Base-by-base conservation (phyloP, 1,140 invertebrate species). In the Nomia melanderi region DNA sequence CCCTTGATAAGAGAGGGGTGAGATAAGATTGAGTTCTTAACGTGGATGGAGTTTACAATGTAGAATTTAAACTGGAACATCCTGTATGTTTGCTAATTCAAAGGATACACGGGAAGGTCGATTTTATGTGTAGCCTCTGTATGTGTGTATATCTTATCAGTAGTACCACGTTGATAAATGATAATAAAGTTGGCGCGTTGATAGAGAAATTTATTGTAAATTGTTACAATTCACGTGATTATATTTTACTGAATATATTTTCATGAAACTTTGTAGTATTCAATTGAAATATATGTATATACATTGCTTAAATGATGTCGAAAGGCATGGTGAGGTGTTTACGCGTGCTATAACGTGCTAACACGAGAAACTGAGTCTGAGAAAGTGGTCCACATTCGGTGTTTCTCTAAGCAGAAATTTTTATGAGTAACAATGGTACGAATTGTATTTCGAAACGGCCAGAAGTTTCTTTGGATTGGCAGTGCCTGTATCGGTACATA, bases 401-500 rank as follows among this genome's bases (percentile, higher is more conserved):
- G 12, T 44, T 62, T 44, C 25, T 2, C 4, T n/a, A 25, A 63
- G 20, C 6, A 71, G 44, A 60, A 31, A 25, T 47, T 56, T 53
- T 41, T 41, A 64, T 25, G 7, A n/a, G 36, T 56, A 75, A 83
- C 69, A 78, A 81, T 86, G 82, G 78, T 81, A 62, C 44, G 50
- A 57, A 79, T 80, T 65, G 44, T 86, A 33, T 80, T 79, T 64
- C 73, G 64, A 54, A 74, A 79, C 29, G 78, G 83, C 20, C 76
- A 77, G 31, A 88, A 82, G 69, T 84, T 90, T 41, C 81, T 90
- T 77, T 86, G 83, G 59, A 78, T 89, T 36, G 86, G 90, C 5
- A 90, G 89, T 83, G 87, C 90, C 0, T 91, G 91, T 62, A 85
- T 91, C n/a, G 91, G 91, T 33, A 90, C 91, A 12, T 92, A 92